Conservation (phyloP, 23 tunicate genomes). For the Phallusia fumigata region DNA sequence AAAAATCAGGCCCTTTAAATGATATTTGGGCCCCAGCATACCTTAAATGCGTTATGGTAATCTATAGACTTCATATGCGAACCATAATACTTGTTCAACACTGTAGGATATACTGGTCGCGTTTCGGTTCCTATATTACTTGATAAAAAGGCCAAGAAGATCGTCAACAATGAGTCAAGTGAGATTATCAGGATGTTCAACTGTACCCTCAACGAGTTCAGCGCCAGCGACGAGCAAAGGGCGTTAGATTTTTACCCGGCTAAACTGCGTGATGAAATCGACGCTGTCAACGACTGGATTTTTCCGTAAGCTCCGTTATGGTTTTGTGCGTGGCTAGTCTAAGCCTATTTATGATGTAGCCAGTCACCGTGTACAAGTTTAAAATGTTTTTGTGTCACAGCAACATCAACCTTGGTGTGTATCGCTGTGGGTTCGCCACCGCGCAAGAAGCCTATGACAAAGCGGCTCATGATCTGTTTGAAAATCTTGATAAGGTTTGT, state of each 20-base stretch:
- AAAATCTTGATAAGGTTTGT: slow-evolving; percentile 61
- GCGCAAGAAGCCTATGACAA: slow-evolving; percentile 75
- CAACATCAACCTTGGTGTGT: slow-evolving; percentile 82
- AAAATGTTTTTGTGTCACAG: not conserved
- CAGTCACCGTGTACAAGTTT: no score
- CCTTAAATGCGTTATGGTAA: no score
- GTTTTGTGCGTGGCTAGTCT: not conserved
- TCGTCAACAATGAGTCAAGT: slow-evolving; percentile 95
- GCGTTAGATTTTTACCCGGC: slow-evolving; percentile 69
- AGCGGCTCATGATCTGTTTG: slow-evolving; percentile 64
- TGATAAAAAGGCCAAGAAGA: slow-evolving; percentile 67
- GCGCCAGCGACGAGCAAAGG: slow-evolving; percentile 55
- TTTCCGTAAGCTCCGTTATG: slow-evolving; percentile 47
- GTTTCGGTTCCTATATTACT: slow-evolving; percentile 83
- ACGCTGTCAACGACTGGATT: slow-evolving; percentile 78
- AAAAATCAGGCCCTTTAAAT: no score
- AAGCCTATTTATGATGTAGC: no score
- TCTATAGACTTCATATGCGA: no score
- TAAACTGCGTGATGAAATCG: slow-evolving; percentile 41
- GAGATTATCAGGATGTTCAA: slow-evolving; percentile 82
- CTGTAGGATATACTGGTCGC: slow-evolving; percentile 70
- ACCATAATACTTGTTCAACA: no score
- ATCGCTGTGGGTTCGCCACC: slow-evolving; percentile 79
- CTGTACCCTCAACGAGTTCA: slow-evolving; percentile 52
- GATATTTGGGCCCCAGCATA: no score